Evolutionary conservation across 2,888 invertebrate genomes (phyloP).

Genomic region (Halictus quadricinctus): DNA sequence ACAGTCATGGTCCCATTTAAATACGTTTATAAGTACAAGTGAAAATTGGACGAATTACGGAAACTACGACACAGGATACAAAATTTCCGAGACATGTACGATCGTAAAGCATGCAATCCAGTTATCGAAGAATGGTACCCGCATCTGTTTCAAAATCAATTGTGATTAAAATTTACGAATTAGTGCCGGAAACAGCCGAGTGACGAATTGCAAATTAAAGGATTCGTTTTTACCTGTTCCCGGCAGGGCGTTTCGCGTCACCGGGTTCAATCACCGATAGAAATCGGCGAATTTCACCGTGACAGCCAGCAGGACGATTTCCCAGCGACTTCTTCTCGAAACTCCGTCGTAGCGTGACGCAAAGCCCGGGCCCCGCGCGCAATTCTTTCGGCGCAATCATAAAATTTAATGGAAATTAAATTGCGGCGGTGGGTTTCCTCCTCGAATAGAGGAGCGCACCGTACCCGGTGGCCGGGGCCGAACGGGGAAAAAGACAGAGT

Average conservation of each 20-base stretch:
- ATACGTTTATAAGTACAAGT: too few relatives aligned
- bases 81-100: too few relatives aligned
- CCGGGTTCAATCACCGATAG: neutral
- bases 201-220: neutral
- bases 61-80: too few relatives aligned
- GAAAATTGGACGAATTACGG: too few relatives aligned
- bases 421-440: conserved; percentile 49
- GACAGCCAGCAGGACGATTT: conserved; percentile 4
- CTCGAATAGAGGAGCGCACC: conserved; percentile 21
- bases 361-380: conserved; percentile 11
- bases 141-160: too few relatives aligned
- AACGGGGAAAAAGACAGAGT: conserved; percentile 17
- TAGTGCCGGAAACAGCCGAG: too few relatives aligned
- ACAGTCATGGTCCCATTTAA: too few relatives aligned
- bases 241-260: too few relatives aligned
- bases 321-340: conserved; percentile 12
- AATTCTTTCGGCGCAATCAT: conserved; percentile 53
- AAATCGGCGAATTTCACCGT: conserved; percentile 16
- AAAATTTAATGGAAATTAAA: conserved; percentile 66
- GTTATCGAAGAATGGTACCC: too few relatives aligned
- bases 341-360: conserved; percentile 26
- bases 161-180: too few relatives aligned
- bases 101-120: too few relatives aligned
- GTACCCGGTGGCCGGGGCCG: conserved; percentile 8
- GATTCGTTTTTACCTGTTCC: neutral